Evolutionary conservation across 2,888 invertebrate genomes (phyloP), one percentile per base, ranked within the genome.

Genomic region (Pyrrhia umbra): DNA sequence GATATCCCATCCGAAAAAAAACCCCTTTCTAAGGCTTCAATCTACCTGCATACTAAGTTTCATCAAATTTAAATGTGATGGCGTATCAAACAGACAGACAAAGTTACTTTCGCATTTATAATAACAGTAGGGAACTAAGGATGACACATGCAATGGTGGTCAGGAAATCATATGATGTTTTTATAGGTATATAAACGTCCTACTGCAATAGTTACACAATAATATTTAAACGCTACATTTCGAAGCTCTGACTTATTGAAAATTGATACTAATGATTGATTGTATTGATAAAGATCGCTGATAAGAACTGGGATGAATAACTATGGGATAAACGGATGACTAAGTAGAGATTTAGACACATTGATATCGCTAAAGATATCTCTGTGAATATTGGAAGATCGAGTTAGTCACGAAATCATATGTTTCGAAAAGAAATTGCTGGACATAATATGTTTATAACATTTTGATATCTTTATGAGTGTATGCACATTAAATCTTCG

Each of bases 261-360:
- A 15, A 37, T 8, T 18, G 49, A 45, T 37, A 30, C 6, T 23
- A 23, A 5, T 60, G n/a, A 61, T 69, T 16, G 69, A 61, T 69
- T 34, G 15, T 34, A 2, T 61, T 6, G 30, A 46, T 52, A 39
- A 1, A 20, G 13, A 15, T 67, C 8, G 8, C 21, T 13, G 13
- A 0, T n/a, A 4, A 15, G 3, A 23, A n/a, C 25, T 4, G 16
- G 30, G 16, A 61, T 43, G 42, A 37, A 18, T 21, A 2, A 37
- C 15, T 30, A 2, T 25, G 5, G 13, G 21, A 42, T 20, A 69
- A 39, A 39, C 39, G 18, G 10, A 45, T 68, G 42, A 68, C 20
- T 61, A n/a, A 30, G 18, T 21, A 0, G 23, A 51, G 16, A 39
- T 10, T 43, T 51, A 45, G 15, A 18, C 10, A 15, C 21, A 46